These are phyloP conservation scores for Climacteris rufus DNA, from an alignment of 2,113 vertebrate genomes.

Conservation along the genomic window DNA sequence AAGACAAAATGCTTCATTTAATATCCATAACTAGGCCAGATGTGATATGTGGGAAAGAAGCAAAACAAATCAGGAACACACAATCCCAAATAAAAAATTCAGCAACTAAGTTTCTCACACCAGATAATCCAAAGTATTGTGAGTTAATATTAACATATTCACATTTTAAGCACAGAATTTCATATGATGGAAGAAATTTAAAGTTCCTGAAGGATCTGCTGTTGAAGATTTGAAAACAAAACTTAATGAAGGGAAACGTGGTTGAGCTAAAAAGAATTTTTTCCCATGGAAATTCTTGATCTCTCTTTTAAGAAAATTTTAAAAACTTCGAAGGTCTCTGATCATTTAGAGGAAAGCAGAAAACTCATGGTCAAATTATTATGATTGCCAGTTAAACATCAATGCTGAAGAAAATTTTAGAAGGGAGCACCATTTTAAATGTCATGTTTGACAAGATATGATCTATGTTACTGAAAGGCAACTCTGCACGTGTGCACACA, in stretches of 20 bases:
- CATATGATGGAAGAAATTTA: background rate
- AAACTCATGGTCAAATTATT: background rate
- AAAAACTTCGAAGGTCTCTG: background rate
- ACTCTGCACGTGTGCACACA: background rate
- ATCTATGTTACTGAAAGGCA: background rate
- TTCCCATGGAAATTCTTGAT: background rate
- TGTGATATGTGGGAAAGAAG: background rate
- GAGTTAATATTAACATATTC: background rate
- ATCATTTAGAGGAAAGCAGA: background rate
- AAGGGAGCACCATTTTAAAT: background rate
- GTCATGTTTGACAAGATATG: background rate
- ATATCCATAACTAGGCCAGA: background rate
- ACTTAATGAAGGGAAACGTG: background rate
- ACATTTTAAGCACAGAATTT: background rate
- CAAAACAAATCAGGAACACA: background rate
- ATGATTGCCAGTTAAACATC: background rate
- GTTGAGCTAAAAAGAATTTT: background rate
- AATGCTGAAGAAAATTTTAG: background rate
- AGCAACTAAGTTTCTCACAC: background rate
- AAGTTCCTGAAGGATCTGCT: background rate
- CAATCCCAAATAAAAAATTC: background rate
- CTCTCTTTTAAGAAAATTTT: background rate
- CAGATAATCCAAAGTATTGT: background rate
- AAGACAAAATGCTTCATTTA: background rate
- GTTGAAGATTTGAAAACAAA: background rate